Evolutionary conservation across 2,113 vertebrate species (phyloP), one percentile per base, ranked within the genome.

Genomic region (Enhydra lutris): DNA sequence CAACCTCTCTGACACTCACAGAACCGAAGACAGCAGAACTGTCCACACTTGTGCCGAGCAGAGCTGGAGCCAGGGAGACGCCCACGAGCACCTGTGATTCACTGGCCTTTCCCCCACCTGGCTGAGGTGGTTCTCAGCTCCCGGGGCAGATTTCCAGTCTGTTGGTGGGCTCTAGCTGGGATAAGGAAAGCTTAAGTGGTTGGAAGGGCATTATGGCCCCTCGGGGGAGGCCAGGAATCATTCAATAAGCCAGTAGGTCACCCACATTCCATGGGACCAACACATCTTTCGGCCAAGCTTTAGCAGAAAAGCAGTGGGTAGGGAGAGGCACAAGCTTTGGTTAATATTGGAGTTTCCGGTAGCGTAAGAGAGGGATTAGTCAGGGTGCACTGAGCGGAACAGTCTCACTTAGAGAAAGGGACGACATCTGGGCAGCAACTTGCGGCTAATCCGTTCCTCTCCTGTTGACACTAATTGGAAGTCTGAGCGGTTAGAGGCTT

Each of bases 241-340:
- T 4, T 11, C 29, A 47, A 26, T 17, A 67, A 69, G 42, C 45
- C 61, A 59, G 26, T 14, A 20, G 57, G 18, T 76, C 87, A 31
- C 63, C 80, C 36, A 87, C 14, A 42, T 6, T 76, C 15, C 0
- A 0, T 1, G 57, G 67, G 45, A 36, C 20, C 12, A 0, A 12
- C 52, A 15, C 23, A 18, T 74, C 79, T n/a, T 47, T 52, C 39
- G 14, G 63, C 50, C 59, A 50, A 2, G 34, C 9, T 24, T 45
- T 23, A 24, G 88, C 79, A 86, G 85, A 74, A 88, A 65, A 0
- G 15, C n/a, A 69, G 23, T 1, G 1, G 17, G 45, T 10, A 17
- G 11, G 69, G 79, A 85, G 73, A 87, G 59, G 29, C 8, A 0
- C 0, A 14, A 52, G 13, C 39, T 83, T 17, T 31, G 39, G 26